A percentile compares a stretch with the other conserved stretches of the same genome.
Evolutionary conservation across 2,888 invertebrate species (phyloP).

Genomic region (Epinotia bilunana): DNA sequence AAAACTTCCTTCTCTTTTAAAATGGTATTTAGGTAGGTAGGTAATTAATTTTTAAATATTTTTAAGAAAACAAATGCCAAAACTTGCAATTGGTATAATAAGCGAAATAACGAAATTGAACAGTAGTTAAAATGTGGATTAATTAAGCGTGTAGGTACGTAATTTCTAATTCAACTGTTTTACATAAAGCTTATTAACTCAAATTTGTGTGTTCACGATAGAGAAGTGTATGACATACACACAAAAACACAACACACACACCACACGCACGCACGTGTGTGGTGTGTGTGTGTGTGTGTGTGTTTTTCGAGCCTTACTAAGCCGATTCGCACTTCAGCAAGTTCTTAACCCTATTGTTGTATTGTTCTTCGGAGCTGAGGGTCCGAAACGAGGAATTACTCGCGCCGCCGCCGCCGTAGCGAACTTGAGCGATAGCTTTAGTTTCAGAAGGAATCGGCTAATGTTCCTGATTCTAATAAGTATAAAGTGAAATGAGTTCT

Average conservation of each 20-base stretch:
- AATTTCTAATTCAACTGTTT: too few relatives aligned
- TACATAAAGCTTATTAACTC: too few relatives aligned
- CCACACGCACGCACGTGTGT: too few relatives aligned
- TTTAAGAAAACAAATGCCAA: neutral
- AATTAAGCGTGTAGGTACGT: too few relatives aligned
- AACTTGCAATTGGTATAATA: neutral
- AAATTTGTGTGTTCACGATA: too few relatives aligned
- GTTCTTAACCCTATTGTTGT: slow-evolving; percentile 36
- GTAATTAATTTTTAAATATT: too few relatives aligned
- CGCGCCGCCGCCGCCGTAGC: slow-evolving; percentile 11
- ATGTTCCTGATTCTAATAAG: neutral
- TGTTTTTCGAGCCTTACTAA: too few relatives aligned
- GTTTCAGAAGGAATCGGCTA: slow-evolving; percentile 3
- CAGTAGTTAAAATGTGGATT: neutral
- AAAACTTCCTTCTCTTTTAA: too few relatives aligned
- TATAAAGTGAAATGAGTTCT: neutral
- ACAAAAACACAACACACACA: too few relatives aligned
- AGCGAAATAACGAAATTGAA: neutral
- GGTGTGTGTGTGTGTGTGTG: too few relatives aligned
- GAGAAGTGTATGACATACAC: too few relatives aligned
- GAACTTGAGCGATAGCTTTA: slow-evolving; percentile 12
- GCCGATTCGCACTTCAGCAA: slow-evolving; percentile 28
- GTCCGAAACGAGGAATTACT: slow-evolving; percentile 31
- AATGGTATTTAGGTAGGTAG: too few relatives aligned
- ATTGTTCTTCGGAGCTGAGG: slow-evolving; percentile 34